These are phyloP conservation scores for Dolichotis patagonum DNA, from an alignment of 2,113 vertebrate genomes.

Conservation along the genomic window DNA sequence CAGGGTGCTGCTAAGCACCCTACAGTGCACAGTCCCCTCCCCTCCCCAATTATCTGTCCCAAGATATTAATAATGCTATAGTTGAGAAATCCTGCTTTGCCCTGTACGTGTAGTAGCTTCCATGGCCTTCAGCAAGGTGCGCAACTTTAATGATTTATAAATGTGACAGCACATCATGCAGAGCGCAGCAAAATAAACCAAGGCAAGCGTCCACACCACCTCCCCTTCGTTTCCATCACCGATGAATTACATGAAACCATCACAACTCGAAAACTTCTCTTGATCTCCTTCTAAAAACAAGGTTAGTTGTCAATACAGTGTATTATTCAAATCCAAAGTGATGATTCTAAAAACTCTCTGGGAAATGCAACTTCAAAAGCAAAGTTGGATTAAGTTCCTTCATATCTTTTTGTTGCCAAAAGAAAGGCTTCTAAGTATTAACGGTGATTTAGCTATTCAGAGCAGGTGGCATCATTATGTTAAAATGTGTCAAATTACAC, in stretches of 20 bases:
- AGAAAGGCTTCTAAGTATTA: constrained; percentile 63
- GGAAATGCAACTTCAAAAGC: constrained; percentile 26
- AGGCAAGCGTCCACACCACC: not conserved
- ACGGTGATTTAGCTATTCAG: constrained; percentile 66
- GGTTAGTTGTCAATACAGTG: not conserved
- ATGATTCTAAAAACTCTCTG: constrained; percentile 10
- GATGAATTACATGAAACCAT: not conserved
- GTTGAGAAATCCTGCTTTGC: not conserved
- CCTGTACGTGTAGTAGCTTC: not conserved
- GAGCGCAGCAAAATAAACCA: not conserved
- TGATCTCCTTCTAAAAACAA: not conserved
- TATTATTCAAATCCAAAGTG: constrained; percentile 15
- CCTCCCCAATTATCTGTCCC: not conserved
- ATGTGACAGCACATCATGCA: not conserved
- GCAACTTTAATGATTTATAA: not conserved
- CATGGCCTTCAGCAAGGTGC: not conserved
- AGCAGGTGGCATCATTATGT: constrained; percentile 68
- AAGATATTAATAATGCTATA: not conserved
- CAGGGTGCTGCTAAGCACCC: not conserved
- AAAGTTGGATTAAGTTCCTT: constrained; percentile 36
- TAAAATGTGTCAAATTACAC: constrained; percentile 73
- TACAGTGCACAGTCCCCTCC: not conserved
- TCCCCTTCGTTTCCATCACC: not conserved
- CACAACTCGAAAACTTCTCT: not conserved
- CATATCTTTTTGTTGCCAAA: constrained; percentile 13